phyloP scores from a whole-genome alignment of 2,113 vertebrate genomes.

The Epinephelus moara region DNA sequence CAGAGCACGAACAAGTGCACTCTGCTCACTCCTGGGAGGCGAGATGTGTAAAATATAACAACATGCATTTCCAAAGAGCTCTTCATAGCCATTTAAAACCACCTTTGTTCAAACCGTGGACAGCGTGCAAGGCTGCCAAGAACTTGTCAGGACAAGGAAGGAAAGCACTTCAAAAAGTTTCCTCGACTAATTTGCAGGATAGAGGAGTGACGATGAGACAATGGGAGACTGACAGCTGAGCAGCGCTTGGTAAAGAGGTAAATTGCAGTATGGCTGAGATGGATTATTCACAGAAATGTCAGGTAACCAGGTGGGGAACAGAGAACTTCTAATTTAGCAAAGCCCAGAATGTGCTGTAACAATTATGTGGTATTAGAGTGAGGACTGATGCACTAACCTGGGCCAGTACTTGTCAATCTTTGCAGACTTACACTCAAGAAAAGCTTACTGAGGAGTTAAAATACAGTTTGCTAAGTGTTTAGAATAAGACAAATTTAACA shows the following conservation, averaged over 20 bases:
- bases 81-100: slow-evolving; percentile 53
- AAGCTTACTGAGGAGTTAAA: not conserved
- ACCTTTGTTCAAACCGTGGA: slow-evolving; percentile 37
- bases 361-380: not conserved
- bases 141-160: slow-evolving; percentile 63
- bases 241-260: not conserved
- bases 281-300: slow-evolving; percentile 18
- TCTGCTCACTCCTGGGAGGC: slow-evolving; percentile 71
- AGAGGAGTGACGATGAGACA: slow-evolving; percentile 22
- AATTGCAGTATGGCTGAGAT: slow-evolving; percentile 11
- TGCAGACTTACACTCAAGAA: not conserved
- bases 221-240: slow-evolving; percentile 43
- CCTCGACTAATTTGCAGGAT: slow-evolving; percentile 16
- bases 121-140: slow-evolving; percentile 24
- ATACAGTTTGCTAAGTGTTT: no score
- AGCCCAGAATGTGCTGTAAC: not conserved
- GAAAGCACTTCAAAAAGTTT: slow-evolving; percentile 39
- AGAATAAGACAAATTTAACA: no score
- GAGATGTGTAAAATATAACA: slow-evolving; percentile 54
- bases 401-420: not conserved
- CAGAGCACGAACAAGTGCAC: slow-evolving; percentile 62
- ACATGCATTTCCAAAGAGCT: slow-evolving; percentile 44
- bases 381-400: not conserved
- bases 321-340: slow-evolving; percentile 4
- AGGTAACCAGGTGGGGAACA: not conserved